phyloP scores from a whole-genome alignment of 2,113 vertebrate species.

The Ranitomeya imitator region DNA sequence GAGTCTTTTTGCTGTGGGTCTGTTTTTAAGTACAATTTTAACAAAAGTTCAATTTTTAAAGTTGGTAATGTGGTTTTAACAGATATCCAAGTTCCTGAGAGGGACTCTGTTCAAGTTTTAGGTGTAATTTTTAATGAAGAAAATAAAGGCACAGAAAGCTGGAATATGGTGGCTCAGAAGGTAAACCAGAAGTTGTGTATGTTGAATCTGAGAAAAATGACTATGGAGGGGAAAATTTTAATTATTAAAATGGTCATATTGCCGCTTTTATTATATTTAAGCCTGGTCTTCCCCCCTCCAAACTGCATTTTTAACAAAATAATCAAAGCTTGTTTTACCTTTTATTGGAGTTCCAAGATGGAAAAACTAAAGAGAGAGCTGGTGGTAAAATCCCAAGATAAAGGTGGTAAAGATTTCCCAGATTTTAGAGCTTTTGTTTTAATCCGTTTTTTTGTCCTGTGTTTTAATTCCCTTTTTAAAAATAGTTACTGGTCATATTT shows the following conservation, averaged over 20 bases:
- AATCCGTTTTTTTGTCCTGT: background rate
- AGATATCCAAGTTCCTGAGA: no score
- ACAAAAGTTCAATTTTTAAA: background rate
- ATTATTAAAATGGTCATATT: background rate
- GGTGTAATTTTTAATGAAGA: no score
- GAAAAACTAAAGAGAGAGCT: no score
- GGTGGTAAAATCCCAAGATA: background rate
- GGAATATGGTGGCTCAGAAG: no score
- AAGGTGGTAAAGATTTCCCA: background rate
- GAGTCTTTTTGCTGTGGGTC: background rate
- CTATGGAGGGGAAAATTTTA: background rate
- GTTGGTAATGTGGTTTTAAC: no score
- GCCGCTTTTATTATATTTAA: background rate
- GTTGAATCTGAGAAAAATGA: background rate
- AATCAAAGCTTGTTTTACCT: background rate
- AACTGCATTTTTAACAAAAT: accelerated
- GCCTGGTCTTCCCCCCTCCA: background rate
- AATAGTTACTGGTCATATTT: background rate
- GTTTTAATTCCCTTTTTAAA: no score
- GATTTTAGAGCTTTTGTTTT: background rate
- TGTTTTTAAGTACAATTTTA: no score
- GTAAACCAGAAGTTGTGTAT: no score
- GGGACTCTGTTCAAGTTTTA: no score
- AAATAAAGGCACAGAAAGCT: no score
- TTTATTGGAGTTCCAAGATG: background rate